Conservation (phyloP, 2,797 vertebrate genomes). For the Characodon lateralis region DNA sequence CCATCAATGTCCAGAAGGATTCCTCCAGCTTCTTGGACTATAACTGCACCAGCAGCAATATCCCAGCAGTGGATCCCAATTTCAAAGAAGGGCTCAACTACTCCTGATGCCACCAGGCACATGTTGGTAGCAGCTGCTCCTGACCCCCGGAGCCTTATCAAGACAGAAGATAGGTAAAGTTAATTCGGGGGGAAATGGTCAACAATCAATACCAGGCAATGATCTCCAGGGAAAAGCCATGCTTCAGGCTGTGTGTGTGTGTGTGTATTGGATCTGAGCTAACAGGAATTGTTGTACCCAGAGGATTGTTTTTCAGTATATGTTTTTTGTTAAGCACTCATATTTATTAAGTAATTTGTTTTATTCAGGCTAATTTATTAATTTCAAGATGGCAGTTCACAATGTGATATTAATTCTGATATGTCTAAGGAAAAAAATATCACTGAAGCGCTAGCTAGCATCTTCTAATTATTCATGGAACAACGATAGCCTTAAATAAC, state of each 20-base stretch:
- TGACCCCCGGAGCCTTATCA: constrained; percentile 86
- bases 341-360: background rate
- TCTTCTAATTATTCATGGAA: background rate
- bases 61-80: constrained; percentile 99
- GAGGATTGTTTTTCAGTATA: background rate
- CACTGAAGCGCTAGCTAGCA: background rate
- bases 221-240: background rate
- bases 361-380: background rate
- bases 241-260: too few relatives aligned
- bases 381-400: background rate
- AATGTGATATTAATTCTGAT: background rate
- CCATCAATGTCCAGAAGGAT: constrained; percentile 89
- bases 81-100: constrained; percentile 94
- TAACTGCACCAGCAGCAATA: constrained; percentile 90
- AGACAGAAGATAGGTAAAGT: background rate
- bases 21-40: constrained; percentile 92
- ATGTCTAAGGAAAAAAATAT: background rate
- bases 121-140: constrained; percentile 96
- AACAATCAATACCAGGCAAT: background rate
- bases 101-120: constrained; percentile 92
- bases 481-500: too few relatives aligned
- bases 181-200: background rate
- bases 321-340: background rate
- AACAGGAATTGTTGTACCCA: background rate
- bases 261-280: background rate